phyloP scores from a whole-genome alignment of 2,888 invertebrate genomes.

The Drosophila limbata region DNA sequence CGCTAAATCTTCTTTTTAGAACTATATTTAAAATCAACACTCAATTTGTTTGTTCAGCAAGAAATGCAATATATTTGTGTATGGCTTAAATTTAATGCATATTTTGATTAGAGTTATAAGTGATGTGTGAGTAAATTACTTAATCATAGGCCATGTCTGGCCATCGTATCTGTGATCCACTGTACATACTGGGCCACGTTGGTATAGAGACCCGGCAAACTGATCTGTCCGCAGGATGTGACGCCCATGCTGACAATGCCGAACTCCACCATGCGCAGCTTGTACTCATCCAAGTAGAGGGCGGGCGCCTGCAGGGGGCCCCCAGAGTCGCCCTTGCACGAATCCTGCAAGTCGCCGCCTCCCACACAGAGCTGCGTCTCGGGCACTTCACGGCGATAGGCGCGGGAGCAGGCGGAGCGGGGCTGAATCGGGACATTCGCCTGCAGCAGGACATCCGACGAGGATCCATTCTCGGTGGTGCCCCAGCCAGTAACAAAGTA shows the following conservation, averaged over 20 bases:
- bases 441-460: conserved; percentile 73
- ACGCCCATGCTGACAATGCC: conserved; percentile 89
- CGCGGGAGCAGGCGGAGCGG: conserved; percentile 50
- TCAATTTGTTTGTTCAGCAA: neutral
- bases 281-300: conserved; percentile 52
- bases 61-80: conserved; percentile 1
- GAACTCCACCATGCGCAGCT: conserved; percentile 72
- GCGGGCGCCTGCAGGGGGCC: conserved; percentile 75
- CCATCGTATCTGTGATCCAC: conserved; percentile 86
- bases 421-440: conserved; percentile 66
- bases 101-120: neutral
- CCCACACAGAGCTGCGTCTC: conserved; percentile 86
- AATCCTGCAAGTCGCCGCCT: conserved; percentile 72
- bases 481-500: conserved; percentile 80
- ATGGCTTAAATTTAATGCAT: neutral
- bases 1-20: no score
- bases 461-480: conserved; percentile 73
- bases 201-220: conserved; percentile 87
- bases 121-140: neutral
- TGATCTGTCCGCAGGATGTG: conserved; percentile 86
- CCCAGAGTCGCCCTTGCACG: conserved; percentile 82
- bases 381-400: conserved; percentile 54
- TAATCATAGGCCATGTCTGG: conserved; percentile 48
- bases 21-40: accelerated
- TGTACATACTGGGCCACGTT: conserved; percentile 86